A percentile compares a stretch with the other conserved stretches of the same genome.
Conservation (phyloP, 2,113 vertebrate species). For the Cyprinodon brontotheroides region DNA sequence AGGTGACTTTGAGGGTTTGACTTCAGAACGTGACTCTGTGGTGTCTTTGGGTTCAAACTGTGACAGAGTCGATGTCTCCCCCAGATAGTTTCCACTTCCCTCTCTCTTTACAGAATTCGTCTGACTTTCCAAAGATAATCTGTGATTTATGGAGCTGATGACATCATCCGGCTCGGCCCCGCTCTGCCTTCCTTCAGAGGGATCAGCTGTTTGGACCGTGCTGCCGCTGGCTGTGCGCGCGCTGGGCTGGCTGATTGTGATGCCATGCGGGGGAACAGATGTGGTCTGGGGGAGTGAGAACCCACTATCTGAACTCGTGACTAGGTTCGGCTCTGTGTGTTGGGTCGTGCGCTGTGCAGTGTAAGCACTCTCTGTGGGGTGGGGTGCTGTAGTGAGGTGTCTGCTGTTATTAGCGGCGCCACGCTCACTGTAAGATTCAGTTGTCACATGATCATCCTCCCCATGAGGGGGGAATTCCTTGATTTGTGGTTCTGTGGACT, state of each 20-base stretch:
- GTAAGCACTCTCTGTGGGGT: neutral
- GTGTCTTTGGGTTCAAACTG: neutral
- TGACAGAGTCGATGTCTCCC: conserved; percentile 11
- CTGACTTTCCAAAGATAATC: conserved; percentile 29
- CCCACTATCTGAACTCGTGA: conserved; percentile 40
- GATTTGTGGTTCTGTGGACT: neutral
- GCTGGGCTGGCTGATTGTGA: conserved; percentile 45
- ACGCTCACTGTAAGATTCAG: neutral
- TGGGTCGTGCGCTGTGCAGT: conserved; percentile 1
- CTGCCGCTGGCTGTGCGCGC: conserved; percentile 37
- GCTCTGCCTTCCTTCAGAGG: conserved; percentile 15
- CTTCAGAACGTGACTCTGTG: conserved; percentile 22
- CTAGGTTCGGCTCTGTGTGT: neutral
- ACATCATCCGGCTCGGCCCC: neutral
- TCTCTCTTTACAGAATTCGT: conserved; percentile 15
- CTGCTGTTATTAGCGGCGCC: neutral
- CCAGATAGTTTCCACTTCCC: conserved; percentile 35
- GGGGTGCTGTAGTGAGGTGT: neutral
- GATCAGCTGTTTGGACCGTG: conserved; percentile 42
- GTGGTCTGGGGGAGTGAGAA: conserved; percentile 60
- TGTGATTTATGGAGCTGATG: conserved; percentile 34
- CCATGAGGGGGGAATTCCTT: neutral
- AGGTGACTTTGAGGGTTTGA: conserved; percentile 28
- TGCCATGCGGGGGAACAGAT: conserved; percentile 56
- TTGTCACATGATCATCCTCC: neutral